Evolutionary conservation across 2,888 invertebrate genomes (phyloP).

Genomic region (Agriotes lineatus): DNA sequence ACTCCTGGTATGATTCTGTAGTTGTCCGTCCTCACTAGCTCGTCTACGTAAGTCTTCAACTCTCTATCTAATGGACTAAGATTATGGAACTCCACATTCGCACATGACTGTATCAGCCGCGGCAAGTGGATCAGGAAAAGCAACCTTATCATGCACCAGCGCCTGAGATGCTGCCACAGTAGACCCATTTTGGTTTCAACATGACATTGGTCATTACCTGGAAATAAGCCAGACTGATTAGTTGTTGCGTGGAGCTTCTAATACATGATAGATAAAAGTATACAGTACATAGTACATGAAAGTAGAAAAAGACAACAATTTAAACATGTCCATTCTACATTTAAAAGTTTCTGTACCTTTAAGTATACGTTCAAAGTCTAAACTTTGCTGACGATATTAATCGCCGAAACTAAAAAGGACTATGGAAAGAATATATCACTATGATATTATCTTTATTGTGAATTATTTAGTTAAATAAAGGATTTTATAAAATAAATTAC

Average conservation of each 20-base stretch:
- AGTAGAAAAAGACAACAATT: no score
- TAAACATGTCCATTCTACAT: no score
- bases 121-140: conserved; percentile 41
- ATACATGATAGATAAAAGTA: not conserved
- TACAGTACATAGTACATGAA: no score
- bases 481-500: no score
- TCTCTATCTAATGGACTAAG: conserved; percentile 65
- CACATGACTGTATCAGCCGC: conserved; percentile 30
- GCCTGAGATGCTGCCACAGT: conserved; percentile 54
- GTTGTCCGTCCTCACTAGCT: conserved; percentile 69
- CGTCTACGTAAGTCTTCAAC: conserved; percentile 71
- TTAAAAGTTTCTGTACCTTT: no score
- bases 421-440: no score
- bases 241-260: not conserved
- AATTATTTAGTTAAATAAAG: no score
- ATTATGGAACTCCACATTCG: conserved; percentile 29
- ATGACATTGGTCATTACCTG: conserved; percentile 52
- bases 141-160: conserved; percentile 49
- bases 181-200: conserved; percentile 55
- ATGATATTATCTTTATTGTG: no score
- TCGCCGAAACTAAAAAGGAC: no score
- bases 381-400: no score
- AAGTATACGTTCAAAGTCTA: no score
- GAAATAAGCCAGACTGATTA: conserved; percentile 27
- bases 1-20: conserved; percentile 73